Evolutionary conservation across 2,888 invertebrate genomes (phyloP), one percentile per base, ranked within the genome.

Genomic region (Brenthis ino): DNA sequence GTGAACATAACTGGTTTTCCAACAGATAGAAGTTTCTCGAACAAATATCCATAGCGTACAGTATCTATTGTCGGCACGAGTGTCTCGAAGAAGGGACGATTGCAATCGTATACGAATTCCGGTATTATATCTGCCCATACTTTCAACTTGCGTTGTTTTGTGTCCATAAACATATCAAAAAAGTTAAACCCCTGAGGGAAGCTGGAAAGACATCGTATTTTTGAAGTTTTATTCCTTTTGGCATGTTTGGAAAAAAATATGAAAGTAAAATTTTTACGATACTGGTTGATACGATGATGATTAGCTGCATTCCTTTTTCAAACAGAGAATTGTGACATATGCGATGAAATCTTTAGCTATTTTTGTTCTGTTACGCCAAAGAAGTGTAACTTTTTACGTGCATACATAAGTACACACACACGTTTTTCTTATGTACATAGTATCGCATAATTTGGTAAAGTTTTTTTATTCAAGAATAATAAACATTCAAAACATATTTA

Each of bases 11-110:
- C 97, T 0, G 98, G 96, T 77, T 95, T 95, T 48, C 95, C 94
- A 2, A 95, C 94, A 11, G 94, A 88, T 16, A 98, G 93, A 13
- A 98, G 89, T 77, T 96, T 95, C 77, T 96, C 95, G 90, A 97
- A 95, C 55, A 97, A 85, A 81, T 95, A 97, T 67, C 97, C 97
- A 81, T 96, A 98, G 77, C 98, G 94, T 0, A 97, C 96, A 0
- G 98, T 98, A 80, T 98, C 98, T n/a, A 96, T 94, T 0, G 98
- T 98, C 0, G 98, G 98, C 11, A 98, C 98, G 11, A 98, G 92
- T 82, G 97, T 97, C 80, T 98, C 98, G 80, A 98, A 98, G 88
- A 97, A 98, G 1, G 97, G 96, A 37, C 93, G 88, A 1, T 94
- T 89, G 14, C 93, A 87, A 80, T 96, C 94, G 79, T 97, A 98